These are phyloP conservation scores for Megastigmus dorsalis DNA, from an alignment of 2,888 invertebrate genomes.

Conservation along the genomic window DNA sequence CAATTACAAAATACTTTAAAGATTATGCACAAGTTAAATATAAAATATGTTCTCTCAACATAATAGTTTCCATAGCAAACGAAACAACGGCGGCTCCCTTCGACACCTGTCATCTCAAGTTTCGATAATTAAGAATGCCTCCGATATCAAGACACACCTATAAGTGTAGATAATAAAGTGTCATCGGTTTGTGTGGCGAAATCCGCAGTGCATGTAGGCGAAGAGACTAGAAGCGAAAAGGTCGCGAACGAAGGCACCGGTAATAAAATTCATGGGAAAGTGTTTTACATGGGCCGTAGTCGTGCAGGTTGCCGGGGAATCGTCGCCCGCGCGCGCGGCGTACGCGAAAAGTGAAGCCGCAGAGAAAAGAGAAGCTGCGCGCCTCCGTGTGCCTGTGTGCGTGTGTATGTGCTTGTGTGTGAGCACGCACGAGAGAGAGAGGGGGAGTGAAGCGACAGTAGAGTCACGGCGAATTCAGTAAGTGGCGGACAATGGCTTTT, in stretches of 20 bases:
- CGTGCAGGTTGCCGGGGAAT: slow-evolving; percentile 16
- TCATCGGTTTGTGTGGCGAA: too few species aligned
- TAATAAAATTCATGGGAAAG: slow-evolving; percentile 72
- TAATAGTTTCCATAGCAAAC: too few species aligned
- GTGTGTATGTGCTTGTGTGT: too few species aligned
- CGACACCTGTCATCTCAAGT: too few species aligned
- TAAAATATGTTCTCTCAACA: too few species aligned
- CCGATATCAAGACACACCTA: too few species aligned
- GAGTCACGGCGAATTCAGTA: slow-evolving; percentile 70
- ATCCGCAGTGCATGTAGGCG: slow-evolving; percentile 8
- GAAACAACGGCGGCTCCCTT: too few species aligned
- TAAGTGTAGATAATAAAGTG: too few species aligned
- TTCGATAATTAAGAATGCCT: too few species aligned
- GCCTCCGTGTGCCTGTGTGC: too few species aligned
- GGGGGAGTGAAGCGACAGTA: slow-evolving; percentile 55
- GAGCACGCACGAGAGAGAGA: slow-evolving; percentile 38
- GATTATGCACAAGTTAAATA: too few species aligned
- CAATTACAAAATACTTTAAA: too few species aligned
- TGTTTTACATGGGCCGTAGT: slow-evolving; percentile 67
- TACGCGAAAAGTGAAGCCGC: slow-evolving; percentile 46
- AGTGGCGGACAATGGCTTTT: slow-evolving; percentile 71
- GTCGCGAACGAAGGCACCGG: slow-evolving; percentile 40
- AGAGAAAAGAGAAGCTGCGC: slow-evolving; percentile 31
- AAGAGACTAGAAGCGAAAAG: slow-evolving; percentile 3
- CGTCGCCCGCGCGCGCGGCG: slow-evolving; percentile 2